Base-by-base conservation (phyloP, 1,140 invertebrate species). In the Myzus persicae region DNA sequence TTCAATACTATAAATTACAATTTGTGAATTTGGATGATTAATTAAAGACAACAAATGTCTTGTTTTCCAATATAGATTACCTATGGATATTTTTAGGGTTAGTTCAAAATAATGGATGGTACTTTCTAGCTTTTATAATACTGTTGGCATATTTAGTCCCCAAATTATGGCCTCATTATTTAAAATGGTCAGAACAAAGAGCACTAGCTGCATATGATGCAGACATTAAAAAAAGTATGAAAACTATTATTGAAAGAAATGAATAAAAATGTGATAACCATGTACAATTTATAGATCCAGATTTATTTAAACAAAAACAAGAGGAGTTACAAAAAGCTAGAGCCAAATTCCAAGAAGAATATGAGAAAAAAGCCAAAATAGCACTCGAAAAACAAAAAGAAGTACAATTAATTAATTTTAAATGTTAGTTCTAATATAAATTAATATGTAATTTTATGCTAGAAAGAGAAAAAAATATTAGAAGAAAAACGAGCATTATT, bases 321-420 rank as follows among this genome's bases (percentile, higher is more conserved):
- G 90, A 94, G 59, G 93, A 92, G 59, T 81, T 94, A 84, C 92
- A 94, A 92, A 91, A 67, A 91, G 94, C 94, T 24, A 90, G 94
- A 89, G 88, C 59, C 26, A 94, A 93, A 92, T 93, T 94, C 93
- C 94, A 94, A 91, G 94, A 94, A 92, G 93, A 94, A 85, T 92
- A 93, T 42, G 93, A 94, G n/a, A 90, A 88, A 91, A 94, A 94
- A 91, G 94, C 94, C 14, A 89, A 93, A 67, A 51, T 93, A 36
- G 85, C 93, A 81, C 85, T 94, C 81, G 94, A 94, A 93, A 94
- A 94, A 89, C 93, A 93, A 93, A 94, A 94, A 94, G 94, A 94
- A 93, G 94, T 94, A 93, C 31, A 31, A 59, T 87, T 26, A 20
- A 92, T 67, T 94, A 84, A 31, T 85, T 36, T 67, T 18, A n/a